Percentiles rank a stretch among this genome's conserved stretches.
phyloP scores from a whole-genome alignment of 2,113 vertebrate genomes.

The Baryphthengus martii region DNA sequence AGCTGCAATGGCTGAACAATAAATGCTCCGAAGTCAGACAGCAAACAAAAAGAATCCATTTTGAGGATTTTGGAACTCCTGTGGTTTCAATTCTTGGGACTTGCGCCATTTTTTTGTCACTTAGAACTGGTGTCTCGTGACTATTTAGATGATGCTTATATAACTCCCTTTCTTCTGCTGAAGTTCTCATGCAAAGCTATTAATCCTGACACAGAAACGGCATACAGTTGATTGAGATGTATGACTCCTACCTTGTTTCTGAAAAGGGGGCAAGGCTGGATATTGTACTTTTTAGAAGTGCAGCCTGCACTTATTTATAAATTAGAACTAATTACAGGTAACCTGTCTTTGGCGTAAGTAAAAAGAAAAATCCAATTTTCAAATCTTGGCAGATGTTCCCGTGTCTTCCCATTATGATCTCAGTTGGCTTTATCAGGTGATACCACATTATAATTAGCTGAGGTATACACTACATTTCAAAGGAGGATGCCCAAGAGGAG shows the following conservation, averaged over 20 bases:
- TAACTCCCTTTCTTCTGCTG: not conserved
- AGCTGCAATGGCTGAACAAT: not conserved
- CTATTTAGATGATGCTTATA: not conserved
- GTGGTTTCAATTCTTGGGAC: not conserved
- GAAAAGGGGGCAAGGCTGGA: slow-evolving; percentile 44
- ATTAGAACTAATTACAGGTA: slow-evolving; percentile 78
- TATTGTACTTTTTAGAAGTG: slow-evolving; percentile 64
- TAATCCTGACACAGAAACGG: not conserved
- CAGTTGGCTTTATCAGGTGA: slow-evolving; percentile 70
- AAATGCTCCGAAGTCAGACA: not conserved
- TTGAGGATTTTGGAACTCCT: not conserved
- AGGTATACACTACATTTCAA: slow-evolving; percentile 55
- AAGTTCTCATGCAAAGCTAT: not conserved
- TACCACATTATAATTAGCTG: slow-evolving; percentile 68
- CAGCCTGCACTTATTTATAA: slow-evolving; percentile 72
- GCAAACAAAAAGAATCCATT: not conserved
- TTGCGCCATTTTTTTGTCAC: not conserved
- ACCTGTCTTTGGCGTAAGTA: slow-evolving; percentile 63
- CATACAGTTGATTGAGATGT: slow-evolving; percentile 2
- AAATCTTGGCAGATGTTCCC: slow-evolving; percentile 58
- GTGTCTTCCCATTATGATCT: slow-evolving; percentile 69
- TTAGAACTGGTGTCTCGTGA: not conserved
- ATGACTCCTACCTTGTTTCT: slow-evolving; percentile 22
- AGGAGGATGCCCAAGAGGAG: slow-evolving; percentile 51
- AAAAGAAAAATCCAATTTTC: slow-evolving; percentile 50